phyloP scores from a whole-genome alignment of 2,888 invertebrate genomes.

The Nomada ruficornis region DNA sequence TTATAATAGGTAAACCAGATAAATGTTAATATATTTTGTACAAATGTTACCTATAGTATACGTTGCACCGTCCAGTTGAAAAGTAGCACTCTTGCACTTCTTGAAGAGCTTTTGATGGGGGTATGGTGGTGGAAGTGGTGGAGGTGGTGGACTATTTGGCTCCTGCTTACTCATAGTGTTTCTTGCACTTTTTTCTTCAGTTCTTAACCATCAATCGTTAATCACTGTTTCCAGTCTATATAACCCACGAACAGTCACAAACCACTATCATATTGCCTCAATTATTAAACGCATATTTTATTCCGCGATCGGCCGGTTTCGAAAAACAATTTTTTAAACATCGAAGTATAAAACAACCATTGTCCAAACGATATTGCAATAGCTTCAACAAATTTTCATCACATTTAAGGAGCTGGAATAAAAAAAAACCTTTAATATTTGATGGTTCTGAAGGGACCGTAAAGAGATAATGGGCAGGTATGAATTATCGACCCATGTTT shows the following conservation, averaged over 20 bases:
- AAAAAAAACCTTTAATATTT: no score
- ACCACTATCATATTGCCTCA: slow-evolving; percentile 4
- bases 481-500: no score
- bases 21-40: not conserved
- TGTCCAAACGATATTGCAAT: no score
- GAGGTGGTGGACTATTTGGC: slow-evolving; percentile 67
- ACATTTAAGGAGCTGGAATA: no score
- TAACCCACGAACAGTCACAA: slow-evolving; percentile 20
- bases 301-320: not conserved
- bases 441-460: no score
- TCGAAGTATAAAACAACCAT: no score
- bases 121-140: slow-evolving; percentile 70
- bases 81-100: slow-evolving; percentile 95
- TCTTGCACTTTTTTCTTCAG: slow-evolving; percentile 70
- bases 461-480: no score
- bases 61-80: slow-evolving; percentile 93
- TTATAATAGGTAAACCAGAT: no score
- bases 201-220: slow-evolving; percentile 51
- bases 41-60: slow-evolving; percentile 92
- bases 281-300: not conserved
- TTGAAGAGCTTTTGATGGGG: slow-evolving; percentile 87
- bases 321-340: not conserved
- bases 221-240: slow-evolving; percentile 19
- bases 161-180: slow-evolving; percentile 58
- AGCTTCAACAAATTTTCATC: no score